phyloP scores from a whole-genome alignment of 2,888 invertebrate species.

The Mechanitis messenoides region DNA sequence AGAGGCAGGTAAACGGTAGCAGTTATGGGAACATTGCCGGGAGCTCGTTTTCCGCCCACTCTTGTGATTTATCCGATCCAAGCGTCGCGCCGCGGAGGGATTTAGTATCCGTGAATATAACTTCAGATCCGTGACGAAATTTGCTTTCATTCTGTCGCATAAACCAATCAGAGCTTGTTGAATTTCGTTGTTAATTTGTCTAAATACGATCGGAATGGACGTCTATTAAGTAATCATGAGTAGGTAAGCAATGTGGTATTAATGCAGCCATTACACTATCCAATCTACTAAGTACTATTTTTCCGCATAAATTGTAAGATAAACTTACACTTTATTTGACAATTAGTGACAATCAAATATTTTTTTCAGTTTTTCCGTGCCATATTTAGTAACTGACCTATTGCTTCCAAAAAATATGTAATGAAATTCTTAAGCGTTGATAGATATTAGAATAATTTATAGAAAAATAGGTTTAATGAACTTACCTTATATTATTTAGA shows the following conservation, averaged over 20 bases:
- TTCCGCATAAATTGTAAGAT: too few species aligned
- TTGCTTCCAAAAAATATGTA: too few species aligned
- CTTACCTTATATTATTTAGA: background rate
- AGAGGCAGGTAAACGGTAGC: constrained; percentile 73
- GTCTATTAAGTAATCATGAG: constrained; percentile 12
- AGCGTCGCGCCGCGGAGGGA: constrained; percentile 37
- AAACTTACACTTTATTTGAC: too few species aligned
- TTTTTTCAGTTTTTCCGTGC: too few species aligned
- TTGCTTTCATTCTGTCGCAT: constrained; percentile 36
- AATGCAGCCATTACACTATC: too few species aligned
- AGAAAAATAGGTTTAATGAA: background rate
- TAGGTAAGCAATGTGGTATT: constrained; percentile 2
- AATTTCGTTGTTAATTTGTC: constrained; percentile 48
- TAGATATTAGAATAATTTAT: background rate
- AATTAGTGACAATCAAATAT: too few species aligned
- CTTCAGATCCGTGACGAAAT: constrained; percentile 58
- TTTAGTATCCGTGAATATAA: constrained; percentile 67
- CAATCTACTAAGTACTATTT: too few species aligned
- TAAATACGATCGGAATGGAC: constrained; percentile 13
- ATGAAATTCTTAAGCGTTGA: background rate
- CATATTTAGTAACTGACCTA: too few species aligned
- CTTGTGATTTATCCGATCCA: constrained; percentile 65
- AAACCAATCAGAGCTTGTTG: constrained; percentile 36
- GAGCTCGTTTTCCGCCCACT: constrained; percentile 58
- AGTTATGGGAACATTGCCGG: constrained; percentile 56